phyloP scores from a whole-genome alignment of 2,888 invertebrate genomes.

The Opisthograptis luteolata region DNA sequence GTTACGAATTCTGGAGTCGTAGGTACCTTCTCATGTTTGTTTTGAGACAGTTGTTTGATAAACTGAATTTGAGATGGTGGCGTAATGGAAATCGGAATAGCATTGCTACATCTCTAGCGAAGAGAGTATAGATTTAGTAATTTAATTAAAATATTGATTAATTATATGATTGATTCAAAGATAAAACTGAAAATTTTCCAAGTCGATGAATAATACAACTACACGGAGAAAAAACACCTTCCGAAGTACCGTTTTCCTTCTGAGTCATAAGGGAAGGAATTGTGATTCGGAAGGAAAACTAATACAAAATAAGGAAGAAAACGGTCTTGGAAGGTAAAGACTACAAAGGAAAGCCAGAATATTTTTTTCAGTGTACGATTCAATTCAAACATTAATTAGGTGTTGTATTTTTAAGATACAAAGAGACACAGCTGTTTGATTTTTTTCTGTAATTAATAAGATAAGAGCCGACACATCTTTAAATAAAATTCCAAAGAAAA shows the following conservation, averaged over 20 bases:
- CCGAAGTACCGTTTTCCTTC: too few relatives aligned
- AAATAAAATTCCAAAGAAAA: constrained; percentile 36
- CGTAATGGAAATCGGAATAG: not conserved
- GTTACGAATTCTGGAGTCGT: constrained; percentile 13
- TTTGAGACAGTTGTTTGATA: constrained; percentile 11
- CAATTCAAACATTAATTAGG: too few relatives aligned
- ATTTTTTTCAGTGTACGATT: constrained; percentile 1
- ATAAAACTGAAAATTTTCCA: too few relatives aligned
- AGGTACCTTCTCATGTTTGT: constrained; percentile 1
- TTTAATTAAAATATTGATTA: too few relatives aligned
- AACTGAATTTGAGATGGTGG: not conserved
- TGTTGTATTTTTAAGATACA: constrained; percentile 25
- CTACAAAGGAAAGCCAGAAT: not conserved
- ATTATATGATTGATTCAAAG: too few relatives aligned
- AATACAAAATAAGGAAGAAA: too few relatives aligned
- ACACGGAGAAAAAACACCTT: too few relatives aligned
- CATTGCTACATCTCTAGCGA: not conserved
- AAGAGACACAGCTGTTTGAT: constrained; percentile 25
- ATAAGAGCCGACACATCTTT: constrained; percentile 27
- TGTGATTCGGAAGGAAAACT: too few relatives aligned
- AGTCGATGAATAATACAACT: too few relatives aligned
- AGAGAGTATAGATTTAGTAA: too few relatives aligned
- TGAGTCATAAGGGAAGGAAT: too few relatives aligned
- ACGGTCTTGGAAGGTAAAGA: too few relatives aligned
- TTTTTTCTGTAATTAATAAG: constrained; percentile 31